Evolutionary conservation across 2,113 vertebrate genomes (phyloP).

Genomic region (Sminthopsis crassicaudata): DNA sequence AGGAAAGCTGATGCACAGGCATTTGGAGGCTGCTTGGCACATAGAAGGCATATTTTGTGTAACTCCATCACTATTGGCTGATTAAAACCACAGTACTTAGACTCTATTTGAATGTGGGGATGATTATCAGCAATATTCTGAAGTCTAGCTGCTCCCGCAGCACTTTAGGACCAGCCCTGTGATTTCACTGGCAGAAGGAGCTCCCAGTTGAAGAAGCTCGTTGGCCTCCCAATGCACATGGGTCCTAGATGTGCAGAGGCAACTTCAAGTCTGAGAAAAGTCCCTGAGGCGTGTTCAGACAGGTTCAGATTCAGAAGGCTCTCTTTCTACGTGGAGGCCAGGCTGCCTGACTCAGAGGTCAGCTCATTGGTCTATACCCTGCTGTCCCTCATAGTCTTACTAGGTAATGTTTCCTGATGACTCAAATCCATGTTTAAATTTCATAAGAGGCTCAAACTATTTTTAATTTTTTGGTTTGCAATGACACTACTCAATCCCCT

Average conservation of each 20-base stretch:
- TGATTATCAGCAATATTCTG: not conserved
- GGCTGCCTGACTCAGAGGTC: not conserved
- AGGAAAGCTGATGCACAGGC: no score
- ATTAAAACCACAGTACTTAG: not conserved
- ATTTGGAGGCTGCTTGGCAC: not conserved
- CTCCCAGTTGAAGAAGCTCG: no score
- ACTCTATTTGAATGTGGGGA: constrained; percentile 44
- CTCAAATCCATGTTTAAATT: not conserved
- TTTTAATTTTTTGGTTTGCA: not conserved
- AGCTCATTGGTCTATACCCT: not conserved
- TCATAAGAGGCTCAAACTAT: not conserved
- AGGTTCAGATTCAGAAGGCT: not conserved
- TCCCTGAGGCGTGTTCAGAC: not conserved
- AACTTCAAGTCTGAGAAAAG: no score
- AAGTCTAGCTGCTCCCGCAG: not conserved
- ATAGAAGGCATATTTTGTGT: constrained; percentile 3
- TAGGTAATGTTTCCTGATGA: not conserved
- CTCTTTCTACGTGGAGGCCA: not conserved
- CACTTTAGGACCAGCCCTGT: not conserved
- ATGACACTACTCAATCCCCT: not conserved
- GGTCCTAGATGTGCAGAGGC: not conserved
- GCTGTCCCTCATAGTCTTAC: not conserved
- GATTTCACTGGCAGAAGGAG: not conserved
- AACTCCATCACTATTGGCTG: constrained; percentile 10
- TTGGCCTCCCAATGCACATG: not conserved